Evolutionary conservation across 2,888 invertebrate genomes (phyloP).

Genomic region (Sabatieria punctata): DNA sequence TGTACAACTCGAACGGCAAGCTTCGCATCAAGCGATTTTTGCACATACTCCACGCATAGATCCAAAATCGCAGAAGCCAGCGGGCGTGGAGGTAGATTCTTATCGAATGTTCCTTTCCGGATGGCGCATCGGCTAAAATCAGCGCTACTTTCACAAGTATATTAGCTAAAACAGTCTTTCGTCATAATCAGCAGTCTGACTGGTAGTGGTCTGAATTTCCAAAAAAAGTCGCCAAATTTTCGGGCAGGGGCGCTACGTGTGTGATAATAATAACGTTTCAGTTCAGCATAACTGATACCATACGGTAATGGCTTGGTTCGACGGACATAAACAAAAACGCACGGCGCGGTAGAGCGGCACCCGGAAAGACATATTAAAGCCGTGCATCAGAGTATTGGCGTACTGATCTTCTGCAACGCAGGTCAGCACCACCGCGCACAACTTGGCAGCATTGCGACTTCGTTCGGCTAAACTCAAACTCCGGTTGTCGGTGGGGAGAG

Average conservation of each 20-base stretch:
- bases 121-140: constrained; percentile 64
- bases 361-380: constrained; percentile 81
- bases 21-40: constrained; percentile 73
- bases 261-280: too few relatives aligned
- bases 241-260: too few relatives aligned
- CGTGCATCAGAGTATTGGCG: constrained; percentile 96
- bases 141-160: too few relatives aligned
- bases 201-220: too few relatives aligned
- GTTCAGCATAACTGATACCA: too few relatives aligned
- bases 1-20: constrained; percentile 76
- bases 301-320: too few relatives aligned
- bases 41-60: constrained; percentile 78
- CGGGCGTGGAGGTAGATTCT: constrained; percentile 60
- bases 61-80: constrained; percentile 79
- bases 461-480: constrained; percentile 58
- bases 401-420: constrained; percentile 95
- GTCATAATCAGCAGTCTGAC: too few relatives aligned
- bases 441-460: constrained; percentile 69
- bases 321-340: constrained; percentile 18
- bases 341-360: constrained; percentile 69
- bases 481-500: too few relatives aligned
- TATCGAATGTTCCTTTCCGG: constrained; percentile 60
- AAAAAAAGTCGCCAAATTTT: too few relatives aligned
- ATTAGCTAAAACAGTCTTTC: too few relatives aligned
- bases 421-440: constrained; percentile 81